A percentile compares a stretch with the other conserved stretches of the same genome.
Conservation (phyloP, 2,888 invertebrate genomes). For the Psylliodes chrysocephalus region DNA sequence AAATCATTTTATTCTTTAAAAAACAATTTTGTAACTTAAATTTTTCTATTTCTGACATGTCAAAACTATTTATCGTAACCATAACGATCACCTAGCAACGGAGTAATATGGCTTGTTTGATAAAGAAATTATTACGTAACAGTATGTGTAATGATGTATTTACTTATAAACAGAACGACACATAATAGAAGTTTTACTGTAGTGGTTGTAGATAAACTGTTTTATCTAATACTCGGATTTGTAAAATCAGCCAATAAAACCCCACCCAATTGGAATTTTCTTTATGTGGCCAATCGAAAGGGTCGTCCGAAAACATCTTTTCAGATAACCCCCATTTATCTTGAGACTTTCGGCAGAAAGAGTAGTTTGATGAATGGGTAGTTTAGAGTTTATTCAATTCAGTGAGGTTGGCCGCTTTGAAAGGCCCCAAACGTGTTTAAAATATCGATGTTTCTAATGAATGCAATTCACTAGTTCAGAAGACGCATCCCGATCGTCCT, state of each 20-base stretch:
- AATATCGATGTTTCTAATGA: not conserved
- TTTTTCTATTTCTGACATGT: too few relatives aligned
- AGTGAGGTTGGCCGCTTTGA: not conserved
- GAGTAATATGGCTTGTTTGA: too few relatives aligned
- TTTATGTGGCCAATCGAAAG: not conserved
- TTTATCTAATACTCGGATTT: too few relatives aligned
- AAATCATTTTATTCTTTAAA: too few relatives aligned
- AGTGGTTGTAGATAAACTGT: too few relatives aligned
- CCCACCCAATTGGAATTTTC: not conserved
- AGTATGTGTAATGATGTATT: too few relatives aligned
- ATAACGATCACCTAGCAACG: too few relatives aligned
- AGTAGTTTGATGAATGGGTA: not conserved
- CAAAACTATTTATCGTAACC: too few relatives aligned
- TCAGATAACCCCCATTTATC: not conserved
- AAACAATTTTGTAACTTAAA: too few relatives aligned
- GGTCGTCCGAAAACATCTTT: not conserved
- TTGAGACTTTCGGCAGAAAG: not conserved
- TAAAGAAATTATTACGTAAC: too few relatives aligned
- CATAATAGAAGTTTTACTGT: too few relatives aligned
- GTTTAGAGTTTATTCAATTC: not conserved
- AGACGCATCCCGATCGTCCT: not conserved
- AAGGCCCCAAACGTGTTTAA: not conserved
- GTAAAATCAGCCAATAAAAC: not conserved
- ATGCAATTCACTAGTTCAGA: not conserved
- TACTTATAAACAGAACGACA: too few relatives aligned